Base-by-base conservation (phyloP, 1,140 invertebrate species). In the Nephotettix cincticeps region DNA sequence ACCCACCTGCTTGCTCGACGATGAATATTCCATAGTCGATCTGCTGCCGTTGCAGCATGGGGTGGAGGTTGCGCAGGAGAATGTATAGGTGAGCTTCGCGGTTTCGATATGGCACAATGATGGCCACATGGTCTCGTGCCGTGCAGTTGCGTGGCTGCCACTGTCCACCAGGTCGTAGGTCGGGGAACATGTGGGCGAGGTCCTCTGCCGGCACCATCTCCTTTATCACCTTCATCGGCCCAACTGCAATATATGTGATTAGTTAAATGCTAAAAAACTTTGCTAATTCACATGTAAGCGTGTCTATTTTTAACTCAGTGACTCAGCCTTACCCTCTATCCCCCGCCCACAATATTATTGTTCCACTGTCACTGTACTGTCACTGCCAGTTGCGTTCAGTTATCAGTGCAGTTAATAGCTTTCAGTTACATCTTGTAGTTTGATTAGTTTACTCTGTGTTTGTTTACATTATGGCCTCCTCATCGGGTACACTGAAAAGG, bases 21-120 rank as follows among this genome's bases (percentile, higher is more conserved):
- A 98, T 88, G 81, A 94, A 96, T 76, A 99, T 95, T 73, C 91
- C 90, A 83, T 98, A 99, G 78, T 96, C 92, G 65, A 98, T 86
- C 81, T 94, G 90, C 81, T 99, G 96, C 72, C 90, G 88, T 81
- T 93, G 90, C 29, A 98, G 84, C 75, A 98, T 91, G 25, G 94
- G 94, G 82, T 98, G 94, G 78, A 98, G 89, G 81, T 97, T 93
- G 77, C 92, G 89, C 9, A 97, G 83, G 77, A 97, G 91, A 58
- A 90, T 85, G 67, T 88, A 85, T 43, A 98, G 86, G 82, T 98
- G 96, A 73, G 90, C 87, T 72, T 89, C 86, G 61, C 96, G 85
- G 80, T 96, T 91, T 72, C 96, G 87, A 32, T 73, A 75, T 56
- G 96, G 95, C 74, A 98, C 88, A 69, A 98, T 89, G 71, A 98